A percentile compares a stretch with the other conserved stretches of the same genome.
phyloP scores from a whole-genome alignment of 2,113 vertebrate genomes.

The Podarcis cretensis region DNA sequence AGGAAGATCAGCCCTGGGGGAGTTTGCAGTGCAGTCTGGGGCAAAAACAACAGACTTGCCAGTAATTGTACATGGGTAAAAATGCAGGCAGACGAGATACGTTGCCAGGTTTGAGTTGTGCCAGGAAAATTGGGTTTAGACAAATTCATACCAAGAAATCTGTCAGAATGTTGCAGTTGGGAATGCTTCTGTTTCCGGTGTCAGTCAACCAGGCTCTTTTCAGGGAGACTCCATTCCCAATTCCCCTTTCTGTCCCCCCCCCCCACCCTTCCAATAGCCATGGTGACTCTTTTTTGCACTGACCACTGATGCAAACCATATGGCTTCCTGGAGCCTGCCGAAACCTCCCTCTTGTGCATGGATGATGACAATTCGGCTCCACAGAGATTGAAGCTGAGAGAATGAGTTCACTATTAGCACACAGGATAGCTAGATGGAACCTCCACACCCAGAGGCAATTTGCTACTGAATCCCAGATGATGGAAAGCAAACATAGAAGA shows the following conservation, averaged over 20 bases:
- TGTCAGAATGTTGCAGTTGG: too few species aligned
- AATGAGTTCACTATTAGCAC: neutral
- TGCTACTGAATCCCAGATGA: neutral
- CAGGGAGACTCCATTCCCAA: neutral
- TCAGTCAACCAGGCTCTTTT: neutral
- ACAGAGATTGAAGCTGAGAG: neutral
- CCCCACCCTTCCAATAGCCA: neutral
- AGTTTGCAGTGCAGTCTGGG: neutral
- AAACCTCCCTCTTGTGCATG: neutral
- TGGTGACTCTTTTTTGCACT: too few species aligned
- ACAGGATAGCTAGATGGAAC: neutral
- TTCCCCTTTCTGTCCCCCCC: too few species aligned
- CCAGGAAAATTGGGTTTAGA: neutral
- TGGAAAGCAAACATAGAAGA: neutral
- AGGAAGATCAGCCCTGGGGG: neutral
- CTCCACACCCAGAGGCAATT: neutral
- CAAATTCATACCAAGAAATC: neutral
- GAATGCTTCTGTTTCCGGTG: too few species aligned
- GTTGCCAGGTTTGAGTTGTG: neutral
- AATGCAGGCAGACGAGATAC: neutral
- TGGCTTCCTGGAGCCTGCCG: neutral
- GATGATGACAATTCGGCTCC: neutral
- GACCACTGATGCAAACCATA: neutral
- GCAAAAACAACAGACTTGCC: neutral
- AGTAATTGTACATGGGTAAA: neutral